Evolutionary conservation across 2,888 invertebrate species (phyloP), one percentile per base, ranked within the genome.

Genomic region (Melitaea athalia): DNA sequence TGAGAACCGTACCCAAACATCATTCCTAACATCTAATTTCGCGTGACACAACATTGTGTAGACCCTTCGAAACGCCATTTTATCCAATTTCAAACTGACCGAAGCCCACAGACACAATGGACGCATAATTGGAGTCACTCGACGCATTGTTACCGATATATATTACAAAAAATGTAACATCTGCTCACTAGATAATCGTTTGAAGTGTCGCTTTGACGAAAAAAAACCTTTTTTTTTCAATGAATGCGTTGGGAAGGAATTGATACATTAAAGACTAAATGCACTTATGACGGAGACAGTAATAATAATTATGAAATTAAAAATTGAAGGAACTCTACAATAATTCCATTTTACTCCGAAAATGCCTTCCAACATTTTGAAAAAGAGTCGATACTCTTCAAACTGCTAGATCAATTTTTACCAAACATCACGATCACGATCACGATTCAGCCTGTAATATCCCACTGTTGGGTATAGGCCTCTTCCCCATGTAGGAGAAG

Each of bases 101-200:
- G 59, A 24, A 47, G 65, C 76, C 76, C 77, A 79, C 76, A 76
- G 76, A 67, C 67, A 86, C 84, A 86, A 86, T 83, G 73, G 77
- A 24, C 43, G 59, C 72, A 76, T 87, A 87, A 88, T 88, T 87
- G 87, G 85, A 87, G 81, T 86, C 83, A 86, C 86, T 79, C 70
- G 45, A 73, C 76, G 74, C 79, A 81, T 78, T 74, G 77, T 73
- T 70, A 70, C 70, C n/a, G 70, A 72, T 74, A 74, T 74, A 74
- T 70, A 68, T 38, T 47, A 74, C 78, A 85, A 86, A 85, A 86
- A 85, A 79, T 76, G 67, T 73, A 71, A 84, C 87, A 88, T 87
- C 87, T 88, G 87, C 81, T 72, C n/a, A 68, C 69, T 64, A 70
- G 43, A 38, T 47, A 14, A 10, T 5, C 64, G 66, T 76, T 65